Conservation (phyloP, 2,113 vertebrate genomes). For the Crotalus viridis region DNA sequence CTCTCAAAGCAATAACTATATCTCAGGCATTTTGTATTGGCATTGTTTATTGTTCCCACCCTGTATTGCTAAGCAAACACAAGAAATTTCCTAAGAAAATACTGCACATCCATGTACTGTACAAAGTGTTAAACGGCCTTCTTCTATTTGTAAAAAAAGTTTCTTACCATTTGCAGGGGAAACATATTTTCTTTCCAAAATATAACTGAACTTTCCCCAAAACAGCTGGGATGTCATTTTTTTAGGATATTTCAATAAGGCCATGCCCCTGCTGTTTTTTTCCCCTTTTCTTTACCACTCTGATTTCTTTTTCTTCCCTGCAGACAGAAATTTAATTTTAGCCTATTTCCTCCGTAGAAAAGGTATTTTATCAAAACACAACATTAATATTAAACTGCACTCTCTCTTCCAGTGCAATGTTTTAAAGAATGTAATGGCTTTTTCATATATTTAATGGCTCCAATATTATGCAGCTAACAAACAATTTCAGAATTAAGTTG, state of each 20-base stretch:
- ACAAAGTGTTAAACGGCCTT: not conserved
- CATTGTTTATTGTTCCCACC: not conserved
- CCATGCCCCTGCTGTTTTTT: not conserved
- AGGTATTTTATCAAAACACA: constrained; percentile 62
- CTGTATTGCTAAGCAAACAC: not conserved
- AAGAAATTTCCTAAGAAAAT: not conserved
- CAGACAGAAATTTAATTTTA: constrained; percentile 51
- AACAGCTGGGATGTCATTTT: not conserved
- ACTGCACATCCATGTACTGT: not conserved
- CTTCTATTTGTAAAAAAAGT: constrained; percentile 5
- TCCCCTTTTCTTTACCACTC: constrained; percentile 21
- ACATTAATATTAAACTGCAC: constrained; percentile 52
- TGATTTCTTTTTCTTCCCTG: constrained; percentile 29
- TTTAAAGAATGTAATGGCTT: constrained; percentile 69
- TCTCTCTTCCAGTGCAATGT: constrained; percentile 53
- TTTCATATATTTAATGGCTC: constrained; percentile 68
- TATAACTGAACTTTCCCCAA: not conserved
- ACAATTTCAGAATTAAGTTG: constrained; percentile 81
- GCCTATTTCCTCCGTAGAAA: constrained; percentile 51
- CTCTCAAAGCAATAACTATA: not conserved
- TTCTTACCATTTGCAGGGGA: constrained; percentile 24
- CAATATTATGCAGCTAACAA: constrained; percentile 75
- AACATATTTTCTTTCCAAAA: constrained; percentile 30
- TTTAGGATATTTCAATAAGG: constrained; percentile 27
- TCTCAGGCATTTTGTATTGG: not conserved